A percentile compares a stretch with the other conserved stretches of the same genome.
Evolutionary conservation across 1,140 invertebrate species (phyloP).

Genomic region (Probaryconus sp.): DNA sequence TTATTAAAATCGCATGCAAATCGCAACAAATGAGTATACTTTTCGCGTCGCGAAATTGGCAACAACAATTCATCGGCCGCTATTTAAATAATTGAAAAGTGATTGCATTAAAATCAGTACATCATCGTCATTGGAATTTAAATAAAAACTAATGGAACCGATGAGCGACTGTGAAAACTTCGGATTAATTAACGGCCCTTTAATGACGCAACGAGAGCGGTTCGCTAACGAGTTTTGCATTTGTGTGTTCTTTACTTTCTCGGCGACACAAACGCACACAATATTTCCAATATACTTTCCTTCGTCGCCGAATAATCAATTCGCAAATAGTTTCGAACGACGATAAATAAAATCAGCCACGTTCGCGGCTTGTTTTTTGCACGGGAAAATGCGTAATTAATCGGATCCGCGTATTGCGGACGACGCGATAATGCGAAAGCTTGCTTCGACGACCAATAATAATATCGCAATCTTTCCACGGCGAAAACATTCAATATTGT

Average conservation of each 20-base stretch:
- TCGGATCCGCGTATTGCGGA: not conserved
- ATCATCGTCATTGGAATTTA: constrained; percentile 2
- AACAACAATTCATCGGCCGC: too few species aligned
- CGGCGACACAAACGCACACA: too few species aligned
- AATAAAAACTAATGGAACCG: constrained; percentile 26
- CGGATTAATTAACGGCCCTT: constrained; percentile 40
- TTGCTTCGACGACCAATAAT: too few species aligned
- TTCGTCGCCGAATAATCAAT: constrained; percentile 20
- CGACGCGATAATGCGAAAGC: not conserved
- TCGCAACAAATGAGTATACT: constrained; percentile 6
- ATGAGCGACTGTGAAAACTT: constrained; percentile 30
- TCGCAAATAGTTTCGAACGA: constrained; percentile 28
- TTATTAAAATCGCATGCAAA: too few species aligned
- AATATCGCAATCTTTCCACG: too few species aligned
- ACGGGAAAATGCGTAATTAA: constrained; percentile 39
- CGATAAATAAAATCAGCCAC: constrained; percentile 39
- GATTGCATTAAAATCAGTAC: too few species aligned
- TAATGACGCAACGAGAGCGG: constrained; percentile 38
- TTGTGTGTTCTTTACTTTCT: constrained; percentile 28
- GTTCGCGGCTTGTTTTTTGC: constrained; percentile 22
- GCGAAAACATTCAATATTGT: too few species aligned
- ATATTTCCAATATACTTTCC: too few species aligned
- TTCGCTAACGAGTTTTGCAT: constrained; percentile 40
- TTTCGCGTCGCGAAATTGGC: too few species aligned
- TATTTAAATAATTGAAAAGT: too few species aligned